Evolutionary conservation across 2,113 vertebrate genomes (phyloP).

Genomic region (Gadus macrocephalus): DNA sequence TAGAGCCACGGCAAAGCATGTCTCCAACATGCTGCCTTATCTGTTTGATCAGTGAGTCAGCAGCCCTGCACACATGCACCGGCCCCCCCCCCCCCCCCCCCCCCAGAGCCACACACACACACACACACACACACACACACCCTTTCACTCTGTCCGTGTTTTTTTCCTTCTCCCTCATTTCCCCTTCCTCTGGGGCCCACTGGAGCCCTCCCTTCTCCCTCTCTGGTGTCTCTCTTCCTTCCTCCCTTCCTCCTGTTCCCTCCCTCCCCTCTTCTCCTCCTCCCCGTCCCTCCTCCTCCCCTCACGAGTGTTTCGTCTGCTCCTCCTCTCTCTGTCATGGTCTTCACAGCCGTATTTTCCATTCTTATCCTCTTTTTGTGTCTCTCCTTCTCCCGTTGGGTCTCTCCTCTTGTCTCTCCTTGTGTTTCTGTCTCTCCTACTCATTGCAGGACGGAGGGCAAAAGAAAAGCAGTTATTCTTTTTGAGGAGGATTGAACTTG

Average conservation of each 20-base stretch:
- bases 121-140: background rate
- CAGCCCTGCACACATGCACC: slow-evolving; percentile 12
- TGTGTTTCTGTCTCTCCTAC: background rate
- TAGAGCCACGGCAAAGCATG: slow-evolving; percentile 39
- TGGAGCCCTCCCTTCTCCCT: background rate
- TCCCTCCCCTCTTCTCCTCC: background rate
- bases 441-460: too few species aligned
- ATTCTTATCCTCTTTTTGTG: background rate
- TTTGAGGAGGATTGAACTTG: too few species aligned
- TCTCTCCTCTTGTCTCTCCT: background rate
- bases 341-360: too few species aligned
- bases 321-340: too few species aligned
- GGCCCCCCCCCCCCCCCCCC: too few species aligned
- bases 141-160: background rate
- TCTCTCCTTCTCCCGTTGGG: slow-evolving; percentile 3
- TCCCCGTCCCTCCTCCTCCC: too few species aligned
- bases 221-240: too few species aligned
- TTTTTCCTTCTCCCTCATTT: background rate
- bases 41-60: slow-evolving; percentile 65
- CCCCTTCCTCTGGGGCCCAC: background rate
- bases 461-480: too few species aligned
- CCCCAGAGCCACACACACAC: too few species aligned
- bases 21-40: slow-evolving; percentile 31
- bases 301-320: too few species aligned
- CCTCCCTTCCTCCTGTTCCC: too few species aligned